Base-by-base conservation (phyloP, 92 coral and sea anemone species). In the Epizoanthus scotinus region DNA sequence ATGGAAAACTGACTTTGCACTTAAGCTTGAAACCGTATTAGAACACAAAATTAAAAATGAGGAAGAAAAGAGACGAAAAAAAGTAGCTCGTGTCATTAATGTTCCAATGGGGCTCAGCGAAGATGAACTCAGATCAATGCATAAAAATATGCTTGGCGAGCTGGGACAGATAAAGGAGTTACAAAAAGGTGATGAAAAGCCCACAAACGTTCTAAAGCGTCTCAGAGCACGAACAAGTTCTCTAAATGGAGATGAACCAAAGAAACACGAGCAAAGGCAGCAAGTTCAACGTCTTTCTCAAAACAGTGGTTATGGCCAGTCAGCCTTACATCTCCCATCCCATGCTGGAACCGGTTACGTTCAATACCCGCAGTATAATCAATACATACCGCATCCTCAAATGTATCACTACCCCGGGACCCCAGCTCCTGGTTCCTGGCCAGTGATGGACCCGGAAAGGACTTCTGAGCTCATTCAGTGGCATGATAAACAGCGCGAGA, bases 1-100 rank as follows among this genome's bases (percentile, higher is more conserved):
- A 54, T 87, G 90, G 90, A 87, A 87, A 40, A 66, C 75, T 18
- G 74, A 65, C 20, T 87, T 87, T 58, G 87, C 87, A n/a, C 70
- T 57, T 50, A 87, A 87, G 80, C 72, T 87, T 15, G 62, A 87
- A 24, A 83, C 69, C 53, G 81, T 87, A 25, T 79, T 87, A 12
- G 79, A 87, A 24, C 78, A 77, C 28, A 70, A 82, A 83, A 59
- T 20, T 31, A 67, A 77, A 73, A 70, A 69, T 14, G 50, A 22
- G 34, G 73, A 70, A 80, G 69, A 83, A 5, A 44, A 53, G 24
- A 59, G 55, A 27, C 60, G 63, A 12, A 83, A 70, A 29, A 71
- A 50, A 28, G 69, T 8, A 54, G 78, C 84, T 2, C 73, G 55
- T 55, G 90, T 87, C 34, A 40, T 87, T 3, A 77, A 87, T 6